Evolutionary conservation across 2,888 invertebrate species (phyloP), one percentile per base, ranked within the genome.

Genomic region (Quadroppia sp.): DNA sequence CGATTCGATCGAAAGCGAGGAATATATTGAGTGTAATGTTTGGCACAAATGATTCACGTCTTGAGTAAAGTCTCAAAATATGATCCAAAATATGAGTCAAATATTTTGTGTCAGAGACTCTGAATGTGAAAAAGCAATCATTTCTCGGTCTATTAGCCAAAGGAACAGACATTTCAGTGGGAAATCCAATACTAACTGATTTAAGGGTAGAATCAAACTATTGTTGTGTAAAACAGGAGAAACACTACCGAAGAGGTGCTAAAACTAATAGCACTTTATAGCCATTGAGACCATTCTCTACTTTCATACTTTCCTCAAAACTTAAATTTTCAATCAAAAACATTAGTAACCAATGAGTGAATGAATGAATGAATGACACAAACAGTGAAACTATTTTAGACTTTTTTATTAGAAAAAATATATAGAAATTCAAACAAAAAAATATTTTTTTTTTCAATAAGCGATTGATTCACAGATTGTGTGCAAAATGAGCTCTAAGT

Each of bases 111-210:
- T 69, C 45, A 45, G 4, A 56, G n/a, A 36, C 36, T 69, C 28
- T 69, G 69, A 69, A 69, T 69, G 36, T 64, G 64, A 64, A 64
- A 64, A 64, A 40, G 36, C 69, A 69, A 40, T 69, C 69, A 42
- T 45, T 69, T 64, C 45, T 69, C 69, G 45, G 25, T 69, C 69
- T 69, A 64, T 64, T 64, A 64, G 64, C 36, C 64, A 69, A 69
- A 40, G 42, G 40, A 69, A 45, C 40, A 69, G 69, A 69, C 45
- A 69, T 42, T 69, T 42, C 25, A 42, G 42, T 1, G 2, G 1
- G 45, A 69, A 42, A 69, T 69, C 40, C 20, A 45, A 69, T 69
- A 40, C 69, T 45, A 69, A 69, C 69, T 69, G 69, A 69, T 69
- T 69, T 69, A 69, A 69, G 40, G 64, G 36, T 64, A 2, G 40